phyloP scores from a whole-genome alignment of 1,140 invertebrate genomes.

The Bombus waltoni region DNA sequence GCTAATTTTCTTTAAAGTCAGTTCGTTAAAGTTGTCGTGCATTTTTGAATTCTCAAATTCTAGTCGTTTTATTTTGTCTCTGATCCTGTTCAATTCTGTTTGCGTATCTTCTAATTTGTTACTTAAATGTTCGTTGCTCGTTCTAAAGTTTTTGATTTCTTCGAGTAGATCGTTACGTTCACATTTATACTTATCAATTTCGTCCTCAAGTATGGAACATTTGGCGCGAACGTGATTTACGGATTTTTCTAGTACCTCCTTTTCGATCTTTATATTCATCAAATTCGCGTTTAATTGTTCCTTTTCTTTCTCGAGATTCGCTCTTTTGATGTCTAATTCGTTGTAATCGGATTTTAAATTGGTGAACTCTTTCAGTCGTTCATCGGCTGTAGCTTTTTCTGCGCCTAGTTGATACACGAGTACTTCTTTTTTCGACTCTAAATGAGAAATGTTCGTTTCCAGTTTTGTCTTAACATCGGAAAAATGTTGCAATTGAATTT shows the following conservation, averaged over 20 bases:
- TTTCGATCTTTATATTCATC: slow-evolving; percentile 27
- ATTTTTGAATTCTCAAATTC: slow-evolving; percentile 49
- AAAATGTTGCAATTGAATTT: slow-evolving; percentile 3
- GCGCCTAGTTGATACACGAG: slow-evolving; percentile 30
- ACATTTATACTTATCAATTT: slow-evolving; percentile 27
- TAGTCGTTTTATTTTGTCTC: slow-evolving; percentile 14
- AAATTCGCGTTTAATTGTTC: slow-evolving; percentile 51
- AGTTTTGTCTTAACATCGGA: neutral
- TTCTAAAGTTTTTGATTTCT: slow-evolving; percentile 32
- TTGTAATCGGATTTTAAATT: slow-evolving; percentile 29
- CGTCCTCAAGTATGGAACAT: slow-evolving; percentile 28
- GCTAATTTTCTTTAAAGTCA: slow-evolving; percentile 36
- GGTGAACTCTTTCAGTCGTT: slow-evolving; percentile 14
- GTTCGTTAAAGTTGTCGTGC: slow-evolving; percentile 28
- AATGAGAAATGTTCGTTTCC: slow-evolving; percentile 18
- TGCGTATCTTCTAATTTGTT: slow-evolving; percentile 14
- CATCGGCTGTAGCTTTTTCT: slow-evolving; percentile 15
- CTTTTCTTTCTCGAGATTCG: slow-evolving; percentile 51
- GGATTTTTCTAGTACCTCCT: slow-evolving; percentile 20
- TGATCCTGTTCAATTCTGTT: neutral
- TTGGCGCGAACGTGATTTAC: slow-evolving; percentile 28
- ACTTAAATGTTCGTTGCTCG: slow-evolving; percentile 28
- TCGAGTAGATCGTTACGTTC: slow-evolving; percentile 43
- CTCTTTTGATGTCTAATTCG: slow-evolving; percentile 40
- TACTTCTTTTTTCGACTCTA: slow-evolving; percentile 28